A percentile compares a stretch with the other conserved stretches of the same genome.
Evolutionary conservation across 2,797 vertebrate species (phyloP).

Genomic region (Rhinophrynus dorsalis): DNA sequence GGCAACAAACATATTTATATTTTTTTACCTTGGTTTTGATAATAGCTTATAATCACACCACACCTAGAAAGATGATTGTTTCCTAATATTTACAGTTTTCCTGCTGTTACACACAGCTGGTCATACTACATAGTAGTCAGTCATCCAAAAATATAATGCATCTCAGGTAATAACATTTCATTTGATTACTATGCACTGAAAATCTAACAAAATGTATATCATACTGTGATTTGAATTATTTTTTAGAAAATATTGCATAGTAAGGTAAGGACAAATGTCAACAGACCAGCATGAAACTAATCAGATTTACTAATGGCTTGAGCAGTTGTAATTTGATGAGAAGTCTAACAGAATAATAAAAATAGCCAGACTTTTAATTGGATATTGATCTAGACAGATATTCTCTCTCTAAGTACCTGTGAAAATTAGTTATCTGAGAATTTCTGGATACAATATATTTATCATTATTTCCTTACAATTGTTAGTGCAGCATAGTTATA

Average conservation of each 20-base stretch:
- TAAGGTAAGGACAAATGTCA: conserved; percentile 53
- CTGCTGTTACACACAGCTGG: conserved; percentile 2
- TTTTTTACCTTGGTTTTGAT: background rate
- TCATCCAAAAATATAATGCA: conserved; percentile 9
- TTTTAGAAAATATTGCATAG: conserved; percentile 53
- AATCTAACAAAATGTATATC: conserved; percentile 58
- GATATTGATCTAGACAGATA: conserved; percentile 69
- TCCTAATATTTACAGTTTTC: background rate
- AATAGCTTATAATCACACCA: background rate
- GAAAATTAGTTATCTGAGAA: conserved; percentile 57
- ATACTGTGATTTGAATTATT: conserved; percentile 63
- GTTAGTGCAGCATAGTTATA: conserved; percentile 39
- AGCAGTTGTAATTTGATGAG: conserved; percentile 57
- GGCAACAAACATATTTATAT: background rate
- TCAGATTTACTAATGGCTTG: conserved; percentile 64
- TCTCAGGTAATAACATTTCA: conserved; percentile 16
- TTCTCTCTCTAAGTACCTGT: conserved; percentile 53
- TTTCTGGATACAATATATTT: conserved; percentile 56
- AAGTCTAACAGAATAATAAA: conserved; percentile 53
- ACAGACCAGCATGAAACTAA: conserved; percentile 64
- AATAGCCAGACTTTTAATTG: conserved; percentile 60
- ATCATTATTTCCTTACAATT: conserved; percentile 52
- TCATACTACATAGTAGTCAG: background rate
- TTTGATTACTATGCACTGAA: conserved; percentile 54
- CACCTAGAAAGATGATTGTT: background rate